Evolutionary conservation across 2,888 invertebrate genomes (phyloP).

Genomic region (Ellobium chinense): DNA sequence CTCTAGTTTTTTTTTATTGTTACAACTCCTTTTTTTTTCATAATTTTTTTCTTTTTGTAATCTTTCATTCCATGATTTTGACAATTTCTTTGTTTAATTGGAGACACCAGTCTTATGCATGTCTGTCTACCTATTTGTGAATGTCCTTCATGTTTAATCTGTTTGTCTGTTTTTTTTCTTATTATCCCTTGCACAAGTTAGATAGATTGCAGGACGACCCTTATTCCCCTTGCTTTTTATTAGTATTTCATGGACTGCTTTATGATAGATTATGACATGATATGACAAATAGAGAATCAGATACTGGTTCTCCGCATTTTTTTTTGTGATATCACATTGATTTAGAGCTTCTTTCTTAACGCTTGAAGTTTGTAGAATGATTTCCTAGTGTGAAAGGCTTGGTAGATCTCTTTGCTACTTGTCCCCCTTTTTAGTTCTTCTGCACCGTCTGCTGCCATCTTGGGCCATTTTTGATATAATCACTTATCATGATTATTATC

Average conservation of each 20-base stretch:
- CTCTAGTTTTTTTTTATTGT: not conserved
- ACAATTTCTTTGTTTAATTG: not conserved
- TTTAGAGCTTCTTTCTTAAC: not conserved
- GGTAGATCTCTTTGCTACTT: not conserved
- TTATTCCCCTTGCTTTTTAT: not conserved
- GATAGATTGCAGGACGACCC: not conserved
- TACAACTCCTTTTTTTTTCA: not conserved
- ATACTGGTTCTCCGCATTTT: too few relatives aligned
- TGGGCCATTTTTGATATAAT: too few relatives aligned
- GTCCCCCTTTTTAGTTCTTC: too few relatives aligned
- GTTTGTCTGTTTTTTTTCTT: not conserved
- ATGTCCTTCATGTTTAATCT: slow-evolving; percentile 19
- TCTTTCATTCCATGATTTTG: not conserved
- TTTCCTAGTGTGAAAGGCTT: slow-evolving; percentile 8
- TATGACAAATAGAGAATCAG: too few relatives aligned
- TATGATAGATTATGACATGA: too few relatives aligned
- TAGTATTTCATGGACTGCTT: not conserved
- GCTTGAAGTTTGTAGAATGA: slow-evolving; percentile 22
- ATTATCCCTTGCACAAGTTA: not conserved
- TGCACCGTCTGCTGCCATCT: too few relatives aligned
- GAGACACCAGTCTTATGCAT: slow-evolving; percentile 46
- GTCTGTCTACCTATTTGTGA: slow-evolving; percentile 23
- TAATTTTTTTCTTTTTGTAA: slow-evolving; percentile 1
- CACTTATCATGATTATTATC: too few relatives aligned
- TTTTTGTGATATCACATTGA: not conserved